phyloP scores from a whole-genome alignment of 2,888 invertebrate genomes.

The Criorhina ranunculi region DNA sequence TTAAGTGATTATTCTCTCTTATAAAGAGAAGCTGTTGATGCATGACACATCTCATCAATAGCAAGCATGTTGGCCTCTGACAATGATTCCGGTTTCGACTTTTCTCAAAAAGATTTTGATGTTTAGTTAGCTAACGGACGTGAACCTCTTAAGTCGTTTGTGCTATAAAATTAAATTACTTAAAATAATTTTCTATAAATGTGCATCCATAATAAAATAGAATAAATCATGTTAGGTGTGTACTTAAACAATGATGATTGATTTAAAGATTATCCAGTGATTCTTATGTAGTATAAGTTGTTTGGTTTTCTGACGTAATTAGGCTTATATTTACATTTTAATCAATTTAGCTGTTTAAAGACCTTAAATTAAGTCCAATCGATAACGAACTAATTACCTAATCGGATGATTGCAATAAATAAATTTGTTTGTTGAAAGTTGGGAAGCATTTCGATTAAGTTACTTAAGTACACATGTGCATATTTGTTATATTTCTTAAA shows the following conservation, averaged over 20 bases:
- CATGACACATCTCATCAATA: constrained; percentile 27
- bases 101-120: constrained; percentile 16
- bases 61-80: constrained; percentile 37
- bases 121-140: constrained; percentile 28
- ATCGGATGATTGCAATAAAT: neutral
- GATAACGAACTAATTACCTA: neutral
- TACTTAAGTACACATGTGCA: too few relatives aligned
- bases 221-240: constrained; percentile 35
- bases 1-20: neutral
- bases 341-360: neutral
- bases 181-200: neutral
- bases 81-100: constrained; percentile 29
- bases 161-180: neutral
- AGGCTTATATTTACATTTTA: neutral
- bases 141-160: neutral
- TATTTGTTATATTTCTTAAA: too few relatives aligned
- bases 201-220: neutral
- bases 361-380: neutral
- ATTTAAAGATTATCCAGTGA: neutral
- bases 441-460: too few relatives aligned
- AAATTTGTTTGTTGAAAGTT: too few relatives aligned
- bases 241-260: neutral
- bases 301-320: too few relatives aligned
- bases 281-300: neutral
- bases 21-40: constrained; percentile 15